These are phyloP conservation scores for Garra rufa DNA, from an alignment of 2,113 vertebrate genomes.

Conservation along the genomic window DNA sequence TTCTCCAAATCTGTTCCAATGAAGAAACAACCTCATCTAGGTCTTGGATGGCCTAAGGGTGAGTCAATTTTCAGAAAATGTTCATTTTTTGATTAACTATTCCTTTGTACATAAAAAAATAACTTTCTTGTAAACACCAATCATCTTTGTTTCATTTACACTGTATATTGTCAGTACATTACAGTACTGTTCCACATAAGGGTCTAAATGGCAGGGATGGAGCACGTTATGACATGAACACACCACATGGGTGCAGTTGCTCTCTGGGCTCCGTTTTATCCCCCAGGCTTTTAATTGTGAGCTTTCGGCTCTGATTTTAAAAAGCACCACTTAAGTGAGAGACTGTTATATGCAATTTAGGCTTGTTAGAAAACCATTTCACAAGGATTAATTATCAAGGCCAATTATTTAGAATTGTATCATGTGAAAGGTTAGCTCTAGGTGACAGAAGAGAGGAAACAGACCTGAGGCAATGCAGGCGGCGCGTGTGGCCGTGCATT, in stretches of 20 bases:
- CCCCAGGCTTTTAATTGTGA: constrained; percentile 59
- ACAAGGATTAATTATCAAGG: constrained; percentile 68
- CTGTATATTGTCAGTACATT: constrained; percentile 1
- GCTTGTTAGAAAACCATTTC: constrained; percentile 65
- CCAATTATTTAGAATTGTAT: constrained; percentile 70
- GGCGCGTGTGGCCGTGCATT: constrained; percentile 53
- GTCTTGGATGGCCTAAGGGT: neutral
- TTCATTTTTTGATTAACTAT: neutral
- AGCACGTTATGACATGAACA: constrained; percentile 53
- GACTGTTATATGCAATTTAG: constrained; percentile 61
- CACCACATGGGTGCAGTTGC: constrained; percentile 44
- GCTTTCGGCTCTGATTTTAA: constrained; percentile 57
- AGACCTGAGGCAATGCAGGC: constrained; percentile 58
- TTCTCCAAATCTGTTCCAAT: neutral
- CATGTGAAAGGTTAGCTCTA: constrained; percentile 67
- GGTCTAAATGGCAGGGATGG: constrained; percentile 39
- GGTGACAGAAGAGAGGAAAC: constrained; percentile 65
- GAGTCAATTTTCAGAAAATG: neutral
- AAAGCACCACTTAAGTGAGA: constrained; percentile 59
- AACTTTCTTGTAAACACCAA: neutral
- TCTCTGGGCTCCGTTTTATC: constrained; percentile 45
- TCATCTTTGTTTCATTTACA: neutral
- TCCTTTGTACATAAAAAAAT: too few species aligned
- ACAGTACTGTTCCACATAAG: constrained; percentile 49
- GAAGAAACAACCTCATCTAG: neutral